Evolutionary conservation across 2,888 invertebrate species (phyloP), one percentile per base, ranked within the genome.

Genomic region (Junonia oenone): DNA sequence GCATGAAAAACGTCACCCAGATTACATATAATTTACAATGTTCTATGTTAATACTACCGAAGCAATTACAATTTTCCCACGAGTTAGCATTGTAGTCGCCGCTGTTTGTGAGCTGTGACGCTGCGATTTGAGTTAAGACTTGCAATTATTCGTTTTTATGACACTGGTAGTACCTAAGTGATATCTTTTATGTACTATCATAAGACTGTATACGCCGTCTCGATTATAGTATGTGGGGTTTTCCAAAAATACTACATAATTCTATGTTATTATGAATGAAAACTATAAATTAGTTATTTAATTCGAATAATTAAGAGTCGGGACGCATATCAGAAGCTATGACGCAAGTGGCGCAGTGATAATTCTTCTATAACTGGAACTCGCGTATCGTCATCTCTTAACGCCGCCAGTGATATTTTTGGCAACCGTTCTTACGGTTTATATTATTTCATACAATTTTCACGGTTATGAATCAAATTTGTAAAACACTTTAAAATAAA

Each of bases 361-460:
- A 53, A 57, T 57, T 53, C 45, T 37, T 48, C 53, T 53, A 49
- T 57, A 49, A 45, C 37, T 49, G 56, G 52, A 53, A 38, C 45
- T 31, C 45, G 38, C 37, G 48, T 49, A 52, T 48, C 37, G 48
- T 53, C 52, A 38, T 46, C 51, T 56, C 40, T 56, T 51, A 51
- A 31, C 49, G 45, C 55, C 55, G 11, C 29, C 46, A 35, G 45
- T 29, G 46, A 43, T 57, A 53, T 57, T 57, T 56, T 57, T 57
- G 56, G 56, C 56, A 53, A 45, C 22, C 11, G 17, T 11, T 55
- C 35, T 45, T 45, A 45, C 17, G 29, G n/a, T 26, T 45, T 14
- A 55, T 50, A 38, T 46, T 55, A 55, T 55, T 51, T 40, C 50
- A 55, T 29, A 50, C 26, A 35, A n/a, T 27, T 40, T 51, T 46